These are phyloP conservation scores for Leptopilina boulardi DNA, from an alignment of 1,140 invertebrate species.

Conservation along the genomic window DNA sequence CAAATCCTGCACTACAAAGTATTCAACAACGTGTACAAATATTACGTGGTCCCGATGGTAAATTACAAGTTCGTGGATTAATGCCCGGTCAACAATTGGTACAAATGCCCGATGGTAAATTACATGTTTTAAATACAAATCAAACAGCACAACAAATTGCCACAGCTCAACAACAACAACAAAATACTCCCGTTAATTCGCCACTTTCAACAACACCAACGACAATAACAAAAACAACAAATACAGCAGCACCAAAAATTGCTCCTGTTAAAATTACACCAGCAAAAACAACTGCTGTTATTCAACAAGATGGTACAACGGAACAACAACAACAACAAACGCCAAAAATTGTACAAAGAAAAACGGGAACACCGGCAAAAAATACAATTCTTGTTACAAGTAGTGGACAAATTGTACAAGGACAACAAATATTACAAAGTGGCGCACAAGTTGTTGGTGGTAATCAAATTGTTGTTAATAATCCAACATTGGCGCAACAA, in stretches of 20 bases:
- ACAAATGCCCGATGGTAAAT: constrained; percentile 94
- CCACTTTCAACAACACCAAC: constrained; percentile 53
- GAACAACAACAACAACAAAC: constrained; percentile 64
- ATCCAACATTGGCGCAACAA: constrained; percentile 84
- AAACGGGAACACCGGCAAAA: constrained; percentile 61
- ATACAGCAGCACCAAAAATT: constrained; percentile 50
- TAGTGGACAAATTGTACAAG: constrained; percentile 68
- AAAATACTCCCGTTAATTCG: constrained; percentile 45
- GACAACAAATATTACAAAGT: constrained; percentile 74
- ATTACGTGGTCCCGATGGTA: constrained; percentile 91
- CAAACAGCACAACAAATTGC: constrained; percentile 65
- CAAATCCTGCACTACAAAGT: constrained; percentile 59
- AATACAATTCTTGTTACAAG: constrained; percentile 69
- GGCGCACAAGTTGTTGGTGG: constrained; percentile 69
- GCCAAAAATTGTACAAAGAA: constrained; percentile 61
- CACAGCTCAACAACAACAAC: constrained; percentile 44
- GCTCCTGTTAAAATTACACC: constrained; percentile 36
- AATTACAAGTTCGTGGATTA: constrained; percentile 92
- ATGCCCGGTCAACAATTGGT: constrained; percentile 95
- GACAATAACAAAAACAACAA: constrained; percentile 43
- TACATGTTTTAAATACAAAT: constrained; percentile 87
- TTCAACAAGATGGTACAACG: constrained; percentile 49
- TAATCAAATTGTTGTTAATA: constrained; percentile 86
- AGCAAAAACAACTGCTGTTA: constrained; percentile 53
- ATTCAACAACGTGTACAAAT: constrained; percentile 91